Base-by-base conservation (phyloP, 1,140 invertebrate species). In the Hypothenemus hampei region DNA sequence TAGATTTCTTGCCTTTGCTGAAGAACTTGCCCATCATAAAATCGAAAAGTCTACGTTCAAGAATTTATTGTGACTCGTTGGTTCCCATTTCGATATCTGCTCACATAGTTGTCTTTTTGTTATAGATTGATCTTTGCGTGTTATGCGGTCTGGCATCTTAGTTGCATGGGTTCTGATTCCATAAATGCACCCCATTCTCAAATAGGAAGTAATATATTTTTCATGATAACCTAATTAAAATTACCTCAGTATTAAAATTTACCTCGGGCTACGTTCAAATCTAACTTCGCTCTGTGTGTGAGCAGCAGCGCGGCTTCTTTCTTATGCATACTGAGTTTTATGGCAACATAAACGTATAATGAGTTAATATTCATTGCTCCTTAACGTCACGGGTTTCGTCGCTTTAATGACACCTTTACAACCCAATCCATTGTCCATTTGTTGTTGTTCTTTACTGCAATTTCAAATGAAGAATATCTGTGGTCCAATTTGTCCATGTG, bases 11-110 rank as follows among this genome's bases (percentile, higher is more conserved):
- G 5, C 43, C 23, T 20, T n/a, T n/a, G 43, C 16, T 15, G 23
- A 45, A 45, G 43, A 45, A 45, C 43, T 18, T 45, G 43, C 43
- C 43, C 7, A 26, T 45, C 43, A 45, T 45, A 45, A 45, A 45
- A 45, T 26, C 43, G 22, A 45, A 45, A 45, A 45, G 43, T 45
- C 43, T 45, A 29, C 21, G 43, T 22, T 16, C 18, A 45, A 26
- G 43, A 45, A 45, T 45, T 45, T 45, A 45, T 45, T 45, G 43
- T 16, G 24, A 15, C 31, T 29, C 16, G 24, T 26, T 45, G 11
- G 15, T 45, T 29, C 23, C 43, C 43, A 45, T 45, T 45, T 45
- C 20, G 43, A 45, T 45, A 45, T 45, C 43, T 26, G 13, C 7
- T 45, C 20, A 16, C 43, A n/a, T 45, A 45, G 23, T 45, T 45